Percentiles rank a stretch among this genome's conserved stretches.
phyloP scores from a whole-genome alignment of 2,113 vertebrate genomes.

The Onychorhynchus coronatus region DNA sequence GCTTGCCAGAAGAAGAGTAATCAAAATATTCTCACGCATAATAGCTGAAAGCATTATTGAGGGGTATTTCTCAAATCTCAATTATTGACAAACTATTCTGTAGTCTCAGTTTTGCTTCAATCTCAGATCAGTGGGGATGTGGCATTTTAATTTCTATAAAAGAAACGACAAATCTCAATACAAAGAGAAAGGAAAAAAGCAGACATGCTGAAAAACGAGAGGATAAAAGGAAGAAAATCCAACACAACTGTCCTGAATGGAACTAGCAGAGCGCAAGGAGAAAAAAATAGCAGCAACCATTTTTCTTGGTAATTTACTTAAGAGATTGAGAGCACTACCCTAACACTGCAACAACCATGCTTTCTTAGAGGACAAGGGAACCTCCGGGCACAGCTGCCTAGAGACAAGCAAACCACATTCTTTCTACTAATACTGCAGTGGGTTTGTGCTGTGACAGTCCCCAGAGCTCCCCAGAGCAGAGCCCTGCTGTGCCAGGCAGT shows the following conservation, averaged over 20 bases:
- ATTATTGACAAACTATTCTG: conserved; percentile 29
- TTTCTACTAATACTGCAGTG: neutral
- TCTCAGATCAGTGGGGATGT: neutral
- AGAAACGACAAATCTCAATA: conserved; percentile 8
- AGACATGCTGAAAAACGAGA: conserved; percentile 26
- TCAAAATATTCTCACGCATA: conserved; percentile 36
- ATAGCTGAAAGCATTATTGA: conserved; percentile 12
- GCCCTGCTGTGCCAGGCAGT: neutral
- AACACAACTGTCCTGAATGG: neutral
- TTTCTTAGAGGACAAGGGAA: neutral
- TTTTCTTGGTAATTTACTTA: conserved; percentile 51
- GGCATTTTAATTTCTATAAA: conserved; percentile 25
- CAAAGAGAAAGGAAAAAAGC: conserved; percentile 11
- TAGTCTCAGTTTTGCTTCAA: conserved; percentile 5
- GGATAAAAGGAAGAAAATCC: conserved; percentile 29
- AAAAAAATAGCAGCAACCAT: neutral
- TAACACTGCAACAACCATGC: neutral
- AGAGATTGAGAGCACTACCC: conserved; percentile 18
- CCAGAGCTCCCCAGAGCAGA: neutral
- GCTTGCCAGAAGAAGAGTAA: conserved; percentile 4
- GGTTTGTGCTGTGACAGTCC: neutral
- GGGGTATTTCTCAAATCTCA: conserved; percentile 14
- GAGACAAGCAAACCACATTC: neutral
- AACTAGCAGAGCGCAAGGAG: neutral
- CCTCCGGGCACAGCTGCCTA: neutral